Evolutionary conservation across 1,140 invertebrate genomes (phyloP).

Genomic region (Paraescarpia echinospica): DNA sequence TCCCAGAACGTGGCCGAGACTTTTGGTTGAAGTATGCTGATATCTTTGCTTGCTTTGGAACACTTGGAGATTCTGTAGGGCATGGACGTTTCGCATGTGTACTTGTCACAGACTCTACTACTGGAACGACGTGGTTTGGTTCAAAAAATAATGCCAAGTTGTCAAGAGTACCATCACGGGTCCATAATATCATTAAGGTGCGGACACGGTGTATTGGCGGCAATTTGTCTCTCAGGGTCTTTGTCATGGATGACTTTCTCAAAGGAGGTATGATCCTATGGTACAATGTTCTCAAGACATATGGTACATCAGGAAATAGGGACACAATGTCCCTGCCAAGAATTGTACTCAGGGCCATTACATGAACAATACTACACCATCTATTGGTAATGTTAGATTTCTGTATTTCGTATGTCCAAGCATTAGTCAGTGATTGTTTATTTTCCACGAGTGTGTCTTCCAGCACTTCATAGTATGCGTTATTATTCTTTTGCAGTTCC

Average conservation of each 20-base stretch:
- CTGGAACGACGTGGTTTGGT: constrained; percentile 8
- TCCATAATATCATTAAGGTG: constrained; percentile 9
- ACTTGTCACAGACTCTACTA: not conserved
- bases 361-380: constrained; percentile 10
- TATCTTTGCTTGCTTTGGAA: constrained; percentile 1
- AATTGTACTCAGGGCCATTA: constrained; percentile 7
- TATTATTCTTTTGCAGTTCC: constrained; percentile 11
- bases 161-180: not conserved
- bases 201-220: not conserved
- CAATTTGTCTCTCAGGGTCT: constrained; percentile 9
- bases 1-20: not conserved
- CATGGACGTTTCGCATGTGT: constrained; percentile 6
- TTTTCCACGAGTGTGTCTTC: constrained; percentile 13
- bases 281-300: constrained; percentile 8
- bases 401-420: constrained; percentile 6
- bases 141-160: constrained; percentile 13
- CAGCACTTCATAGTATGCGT: not conserved
- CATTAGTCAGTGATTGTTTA: constrained; percentile 12
- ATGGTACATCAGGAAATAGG: constrained; percentile 14
- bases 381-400: constrained; percentile 14
- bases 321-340: constrained; percentile 7
- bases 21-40: constrained; percentile 9
- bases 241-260: not conserved
- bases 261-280: constrained; percentile 9
- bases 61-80: constrained; percentile 6